Conservation (phyloP, 2,888 invertebrate genomes). For the Schizotus pectinicornis region DNA sequence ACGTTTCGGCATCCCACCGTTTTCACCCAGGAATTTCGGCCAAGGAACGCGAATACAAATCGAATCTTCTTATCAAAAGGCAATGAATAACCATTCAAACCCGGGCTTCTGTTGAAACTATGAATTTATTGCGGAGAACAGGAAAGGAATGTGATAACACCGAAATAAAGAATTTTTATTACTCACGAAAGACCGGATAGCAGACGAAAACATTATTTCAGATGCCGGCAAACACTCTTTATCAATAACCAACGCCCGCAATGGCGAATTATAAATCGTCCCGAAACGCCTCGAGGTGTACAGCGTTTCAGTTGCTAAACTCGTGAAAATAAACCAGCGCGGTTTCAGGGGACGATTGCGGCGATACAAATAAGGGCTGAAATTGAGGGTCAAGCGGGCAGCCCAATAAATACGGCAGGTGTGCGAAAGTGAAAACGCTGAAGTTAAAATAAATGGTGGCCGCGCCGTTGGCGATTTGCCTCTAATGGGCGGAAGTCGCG, state of each 20-base stretch:
- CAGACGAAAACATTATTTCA: constrained; percentile 3
- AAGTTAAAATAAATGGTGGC: too few species aligned
- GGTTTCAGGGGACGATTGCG: too few species aligned
- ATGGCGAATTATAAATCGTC: too few species aligned
- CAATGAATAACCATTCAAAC: constrained; percentile 31
- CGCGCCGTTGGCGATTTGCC: too few species aligned
- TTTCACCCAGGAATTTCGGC: constrained; percentile 19
- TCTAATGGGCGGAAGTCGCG: too few species aligned
- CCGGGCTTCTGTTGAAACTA: constrained; percentile 30
- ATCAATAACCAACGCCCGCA: too few species aligned
- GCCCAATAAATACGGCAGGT: too few species aligned
- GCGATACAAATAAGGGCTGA: constrained; percentile 4
- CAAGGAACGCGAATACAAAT: constrained; percentile 19
- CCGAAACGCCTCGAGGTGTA: too few species aligned
- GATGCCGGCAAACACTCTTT: not conserved
- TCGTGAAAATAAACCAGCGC: too few species aligned
- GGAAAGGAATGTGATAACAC: constrained; percentile 24
- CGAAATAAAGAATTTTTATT: constrained; percentile 31
- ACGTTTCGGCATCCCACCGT: constrained; percentile 19
- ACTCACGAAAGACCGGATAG: constrained; percentile 19
- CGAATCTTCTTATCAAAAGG: constrained; percentile 31
- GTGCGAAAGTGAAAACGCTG: too few species aligned
- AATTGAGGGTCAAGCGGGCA: not conserved
- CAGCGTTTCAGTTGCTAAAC: too few species aligned
- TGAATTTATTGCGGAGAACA: constrained; percentile 30